These are phyloP conservation scores for Ceratotherium simum DNA, from an alignment of 2,113 vertebrate species.

Conservation along the genomic window DNA sequence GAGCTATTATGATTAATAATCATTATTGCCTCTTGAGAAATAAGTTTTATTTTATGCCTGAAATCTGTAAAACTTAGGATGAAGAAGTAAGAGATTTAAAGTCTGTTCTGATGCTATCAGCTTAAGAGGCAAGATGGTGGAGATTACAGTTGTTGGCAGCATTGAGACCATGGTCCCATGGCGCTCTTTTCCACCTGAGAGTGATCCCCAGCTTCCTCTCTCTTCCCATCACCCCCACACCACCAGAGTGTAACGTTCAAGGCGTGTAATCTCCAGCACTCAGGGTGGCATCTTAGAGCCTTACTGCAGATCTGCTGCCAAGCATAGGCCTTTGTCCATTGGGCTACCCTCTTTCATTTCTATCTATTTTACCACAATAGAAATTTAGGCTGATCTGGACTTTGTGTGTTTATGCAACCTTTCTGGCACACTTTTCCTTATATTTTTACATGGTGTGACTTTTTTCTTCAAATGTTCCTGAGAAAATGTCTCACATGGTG, in stretches of 20 bases:
- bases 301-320: neutral
- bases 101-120: neutral
- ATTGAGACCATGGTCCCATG: neutral
- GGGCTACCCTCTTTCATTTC: neutral
- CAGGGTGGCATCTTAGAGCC: neutral
- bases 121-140: neutral
- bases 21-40: neutral
- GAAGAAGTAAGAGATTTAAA: neutral
- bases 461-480: neutral
- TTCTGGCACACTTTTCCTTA: slow-evolving; percentile 16
- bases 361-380: neutral
- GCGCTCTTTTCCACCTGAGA: neutral
- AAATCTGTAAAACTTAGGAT: neutral
- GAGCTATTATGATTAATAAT: neutral
- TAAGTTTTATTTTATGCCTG: neutral
- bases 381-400: neutral
- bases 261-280: neutral
- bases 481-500: neutral
- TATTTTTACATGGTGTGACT: neutral
- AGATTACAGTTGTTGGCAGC: neutral
- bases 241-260: neutral
- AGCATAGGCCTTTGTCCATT: neutral
- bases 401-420: neutral
- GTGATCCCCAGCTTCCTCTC: neutral
- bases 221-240: neutral